Percentiles rank a stretch among this genome's conserved stretches.
These are phyloP conservation scores for Plectus sambesii DNA, from an alignment of 1,140 invertebrate species.

Conservation along the genomic window DNA sequence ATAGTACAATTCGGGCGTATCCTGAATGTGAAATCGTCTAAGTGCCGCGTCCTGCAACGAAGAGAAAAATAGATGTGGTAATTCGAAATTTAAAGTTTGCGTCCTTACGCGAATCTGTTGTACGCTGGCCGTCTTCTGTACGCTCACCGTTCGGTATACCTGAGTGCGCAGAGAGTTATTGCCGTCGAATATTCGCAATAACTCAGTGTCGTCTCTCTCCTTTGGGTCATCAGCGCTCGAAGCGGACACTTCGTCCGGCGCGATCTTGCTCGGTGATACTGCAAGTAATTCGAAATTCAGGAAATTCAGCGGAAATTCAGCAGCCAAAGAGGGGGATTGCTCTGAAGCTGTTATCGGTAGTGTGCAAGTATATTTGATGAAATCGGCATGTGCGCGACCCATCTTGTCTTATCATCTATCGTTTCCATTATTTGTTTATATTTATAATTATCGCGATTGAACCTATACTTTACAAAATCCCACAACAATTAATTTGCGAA, in stretches of 20 bases:
- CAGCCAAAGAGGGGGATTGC: no score
- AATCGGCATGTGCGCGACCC: no score
- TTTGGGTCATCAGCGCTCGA: constrained; percentile 32
- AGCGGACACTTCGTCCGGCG: constrained; percentile 31
- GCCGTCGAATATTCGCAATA: constrained; percentile 93
- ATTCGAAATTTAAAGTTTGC: not conserved
- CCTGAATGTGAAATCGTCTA: constrained; percentile 88
- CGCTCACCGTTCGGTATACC: constrained; percentile 78
- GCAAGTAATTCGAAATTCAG: no score
- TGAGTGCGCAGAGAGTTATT: constrained; percentile 78
- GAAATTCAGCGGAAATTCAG: no score
- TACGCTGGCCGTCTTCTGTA: constrained; percentile 69
- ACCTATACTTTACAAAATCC: no score
- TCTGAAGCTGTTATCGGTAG: no score
- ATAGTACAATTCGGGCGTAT: constrained; percentile 71
- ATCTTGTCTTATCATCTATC: no score
- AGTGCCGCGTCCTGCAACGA: constrained; percentile 67
- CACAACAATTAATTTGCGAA: no score
- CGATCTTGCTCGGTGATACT: no score
- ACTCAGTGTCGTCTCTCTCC: constrained; percentile 53
- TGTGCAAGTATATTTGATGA: no score
- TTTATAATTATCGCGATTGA: no score
- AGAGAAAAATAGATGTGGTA: constrained; percentile 23
- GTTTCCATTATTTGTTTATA: no score
- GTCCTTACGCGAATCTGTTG: constrained; percentile 66